Base-by-base conservation (phyloP, 2,113 vertebrate genomes). In the human region DNA sequence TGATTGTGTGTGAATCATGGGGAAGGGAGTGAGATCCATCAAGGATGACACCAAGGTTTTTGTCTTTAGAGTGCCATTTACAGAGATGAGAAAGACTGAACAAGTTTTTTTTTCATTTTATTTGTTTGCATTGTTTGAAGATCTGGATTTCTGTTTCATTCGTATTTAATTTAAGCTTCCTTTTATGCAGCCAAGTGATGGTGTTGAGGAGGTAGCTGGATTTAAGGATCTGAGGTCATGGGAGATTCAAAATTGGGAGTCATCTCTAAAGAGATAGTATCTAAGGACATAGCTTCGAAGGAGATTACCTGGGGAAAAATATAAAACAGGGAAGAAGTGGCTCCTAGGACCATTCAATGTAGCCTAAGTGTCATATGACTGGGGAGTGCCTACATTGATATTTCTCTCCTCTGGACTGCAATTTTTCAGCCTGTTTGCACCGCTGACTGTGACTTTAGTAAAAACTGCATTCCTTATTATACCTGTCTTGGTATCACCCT, bases 1-100 rank as follows among this genome's bases (percentile, higher is more conserved):
- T 11, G 32, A 11, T 10, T 0, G n/a, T 4, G 5, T 48, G 0
- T 9, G 59, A 20, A n/a, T 17, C 0, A 0, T 17, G 10, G 1
- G 35, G 70, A 35, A 9, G 50, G n/a, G 1, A 2, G 25, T 7
- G 25, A 59, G 17, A 27, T 2, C 13, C 25, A 0, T 0, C 5
- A 6, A 43, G 38, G 66, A 1, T 4, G 89, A 11, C 48, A 6
- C 57, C 40, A 4, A 18, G 66, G 8, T 1, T 48, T 94, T 50
- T 9, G 45, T 55, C 38, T 38, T 20, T 1, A 9, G 55, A 66
- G 8, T 52, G 52, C n/a, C 61, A 2, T 30, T 32, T 22, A 1
- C 14, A 25, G 45, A 6, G 61, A n/a, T 3, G 45, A 38, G 55
- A 22, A 38, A 20, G 32, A 45, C 66, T 2, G 7, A 55, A 25